Percentiles rank a stretch among this genome's conserved stretches.
Conservation (phyloP, 2,113 vertebrate genomes). For the Gobiocypris rarus region DNA sequence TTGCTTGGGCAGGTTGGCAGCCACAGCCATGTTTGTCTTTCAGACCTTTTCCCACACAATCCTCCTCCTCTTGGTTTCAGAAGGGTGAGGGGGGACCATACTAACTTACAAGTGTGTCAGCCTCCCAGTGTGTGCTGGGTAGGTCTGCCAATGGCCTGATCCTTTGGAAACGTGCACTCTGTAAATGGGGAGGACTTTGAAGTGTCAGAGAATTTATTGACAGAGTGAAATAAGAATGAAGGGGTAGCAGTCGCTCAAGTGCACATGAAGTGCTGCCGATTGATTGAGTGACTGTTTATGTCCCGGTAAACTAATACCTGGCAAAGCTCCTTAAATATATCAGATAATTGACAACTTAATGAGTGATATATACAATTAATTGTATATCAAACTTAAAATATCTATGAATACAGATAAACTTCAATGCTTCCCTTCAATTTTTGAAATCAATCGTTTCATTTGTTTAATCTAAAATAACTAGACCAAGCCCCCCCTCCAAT, state of each 20-base stretch:
- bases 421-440: not conserved
- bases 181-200: constrained; percentile 57
- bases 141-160: constrained; percentile 39
- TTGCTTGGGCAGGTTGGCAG: constrained; percentile 80
- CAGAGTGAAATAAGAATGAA: constrained; percentile 30
- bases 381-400: not conserved
- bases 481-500: too few relatives aligned
- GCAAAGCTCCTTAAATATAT: not conserved
- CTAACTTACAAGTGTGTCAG: constrained; percentile 49
- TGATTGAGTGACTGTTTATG: too few relatives aligned
- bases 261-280: constrained; percentile 24
- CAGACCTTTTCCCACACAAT: constrained; percentile 60
- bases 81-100: constrained; percentile 59
- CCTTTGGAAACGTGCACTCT: constrained; percentile 44
- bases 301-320: not conserved
- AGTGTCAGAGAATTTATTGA: constrained; percentile 53
- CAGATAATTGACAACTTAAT: not conserved
- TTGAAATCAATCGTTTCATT: too few relatives aligned
- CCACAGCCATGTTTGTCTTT: constrained; percentile 73
- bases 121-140: not conserved
- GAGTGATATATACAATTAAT: not conserved
- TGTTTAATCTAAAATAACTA: too few relatives aligned
- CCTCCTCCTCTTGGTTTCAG: constrained; percentile 35
- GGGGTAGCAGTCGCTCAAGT: constrained; percentile 46
- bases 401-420: too few relatives aligned